phyloP scores from a whole-genome alignment of 2,113 vertebrate species.

The Corythoichthys intestinalis region DNA sequence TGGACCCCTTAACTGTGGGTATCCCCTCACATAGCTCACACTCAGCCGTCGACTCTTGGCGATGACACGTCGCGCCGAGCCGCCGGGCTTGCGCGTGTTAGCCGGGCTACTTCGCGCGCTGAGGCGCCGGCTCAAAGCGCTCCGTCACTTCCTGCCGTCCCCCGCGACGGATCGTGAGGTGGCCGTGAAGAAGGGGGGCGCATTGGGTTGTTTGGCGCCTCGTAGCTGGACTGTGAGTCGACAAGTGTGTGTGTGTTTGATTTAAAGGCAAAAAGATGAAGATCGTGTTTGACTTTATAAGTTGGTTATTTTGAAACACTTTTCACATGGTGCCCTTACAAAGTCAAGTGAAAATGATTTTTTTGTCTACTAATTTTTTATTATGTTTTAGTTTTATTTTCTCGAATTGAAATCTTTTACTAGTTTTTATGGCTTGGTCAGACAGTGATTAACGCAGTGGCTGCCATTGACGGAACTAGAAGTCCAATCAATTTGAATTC shows the following conservation, averaged over 20 bases:
- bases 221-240: constrained; percentile 8
- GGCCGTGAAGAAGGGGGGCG: background rate
- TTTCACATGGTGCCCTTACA: no score
- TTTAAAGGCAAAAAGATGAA: no score
- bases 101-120: constrained; percentile 32
- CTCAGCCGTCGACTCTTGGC: background rate
- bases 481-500: no score
- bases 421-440: no score
- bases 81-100: background rate
- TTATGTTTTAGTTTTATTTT: no score
- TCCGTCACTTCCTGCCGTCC: constrained; percentile 37
- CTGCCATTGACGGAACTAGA: no score
- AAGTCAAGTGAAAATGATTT: no score
- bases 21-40: constrained; percentile 44
- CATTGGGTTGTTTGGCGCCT: background rate
- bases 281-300: no score
- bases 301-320: no score
- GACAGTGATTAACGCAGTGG: no score
- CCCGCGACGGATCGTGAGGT: background rate
- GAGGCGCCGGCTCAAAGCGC: constrained; percentile 50
- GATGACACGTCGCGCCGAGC: constrained; percentile 34
- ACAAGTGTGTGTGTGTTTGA: constrained; percentile 13
- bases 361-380: no score
- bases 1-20: constrained; percentile 37
- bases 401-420: no score